phyloP scores from a whole-genome alignment of 53 echinoderm and acorn worm genomes.

The Echinarachnius parma region DNA sequence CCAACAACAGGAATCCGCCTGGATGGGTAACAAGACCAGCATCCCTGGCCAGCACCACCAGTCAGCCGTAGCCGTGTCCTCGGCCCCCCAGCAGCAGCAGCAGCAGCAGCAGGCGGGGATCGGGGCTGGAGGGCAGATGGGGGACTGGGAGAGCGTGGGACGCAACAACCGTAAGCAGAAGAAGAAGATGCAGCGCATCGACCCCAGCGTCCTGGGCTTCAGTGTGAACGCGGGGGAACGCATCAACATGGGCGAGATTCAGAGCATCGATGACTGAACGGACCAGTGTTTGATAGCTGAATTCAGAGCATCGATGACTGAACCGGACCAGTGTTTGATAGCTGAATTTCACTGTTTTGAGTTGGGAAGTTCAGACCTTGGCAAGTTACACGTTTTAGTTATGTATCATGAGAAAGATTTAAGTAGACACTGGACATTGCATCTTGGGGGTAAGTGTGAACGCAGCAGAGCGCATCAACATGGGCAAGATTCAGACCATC shows the following conservation, averaged over 20 bases:
- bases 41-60: not conserved
- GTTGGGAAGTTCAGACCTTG: too few relatives aligned
- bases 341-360: too few relatives aligned
- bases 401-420: too few relatives aligned
- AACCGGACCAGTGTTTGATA: too few relatives aligned
- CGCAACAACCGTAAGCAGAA: conserved; percentile 63
- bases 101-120: conserved; percentile 6
- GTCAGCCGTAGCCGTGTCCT: not conserved
- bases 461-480: too few relatives aligned
- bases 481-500: too few relatives aligned
- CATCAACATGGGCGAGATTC: conserved; percentile 95
- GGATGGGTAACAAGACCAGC: conserved; percentile 30
- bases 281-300: conserved; percentile 88
- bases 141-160: conserved; percentile 62
- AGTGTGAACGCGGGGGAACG: conserved; percentile 84
- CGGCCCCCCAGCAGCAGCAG: conserved; percentile 1
- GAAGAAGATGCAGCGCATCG: conserved; percentile 75
- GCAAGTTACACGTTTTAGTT: too few relatives aligned
- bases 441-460: too few relatives aligned
- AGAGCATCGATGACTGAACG: conserved; percentile 82
- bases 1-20: conserved; percentile 23
- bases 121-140: conserved; percentile 39
- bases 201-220: conserved; percentile 88
- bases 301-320: conserved; percentile 87
- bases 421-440: too few relatives aligned